These are phyloP conservation scores for Eulemur rubriventer DNA, from an alignment of 2,797 vertebrate genomes.

Conservation along the genomic window DNA sequence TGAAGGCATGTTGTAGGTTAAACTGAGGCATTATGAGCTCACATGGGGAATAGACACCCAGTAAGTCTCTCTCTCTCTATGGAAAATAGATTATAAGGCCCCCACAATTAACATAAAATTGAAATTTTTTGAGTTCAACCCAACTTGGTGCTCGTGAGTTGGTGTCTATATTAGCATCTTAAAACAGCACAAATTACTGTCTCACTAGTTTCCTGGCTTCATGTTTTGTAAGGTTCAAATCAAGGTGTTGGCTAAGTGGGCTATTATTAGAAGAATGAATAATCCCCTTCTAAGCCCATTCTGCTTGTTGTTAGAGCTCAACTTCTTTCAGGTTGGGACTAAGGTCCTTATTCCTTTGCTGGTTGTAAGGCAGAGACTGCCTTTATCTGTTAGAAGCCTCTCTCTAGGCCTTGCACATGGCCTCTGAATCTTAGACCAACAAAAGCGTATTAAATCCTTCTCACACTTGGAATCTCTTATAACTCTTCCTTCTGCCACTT, in stretches of 20 bases:
- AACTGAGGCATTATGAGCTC: neutral
- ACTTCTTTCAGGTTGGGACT: neutral
- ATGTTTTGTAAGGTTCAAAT: conserved; percentile 10
- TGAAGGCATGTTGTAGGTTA: neutral
- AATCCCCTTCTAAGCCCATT: neutral
- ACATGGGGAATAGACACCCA: neutral
- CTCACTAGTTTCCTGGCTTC: neutral
- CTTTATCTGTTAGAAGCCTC: neutral
- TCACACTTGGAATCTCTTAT: neutral
- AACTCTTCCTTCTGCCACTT: neutral
- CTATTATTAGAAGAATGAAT: neutral
- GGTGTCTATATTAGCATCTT: neutral
- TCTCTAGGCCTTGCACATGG: neutral
- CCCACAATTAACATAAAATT: neutral
- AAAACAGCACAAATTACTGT: conserved; percentile 5
- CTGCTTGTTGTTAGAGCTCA: neutral
- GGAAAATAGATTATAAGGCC: neutral
- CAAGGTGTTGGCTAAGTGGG: neutral
- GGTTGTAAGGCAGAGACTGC: neutral
- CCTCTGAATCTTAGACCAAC: neutral
- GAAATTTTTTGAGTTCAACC: neutral
- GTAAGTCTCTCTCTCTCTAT: neutral
- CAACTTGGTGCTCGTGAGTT: neutral
- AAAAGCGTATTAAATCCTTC: neutral
- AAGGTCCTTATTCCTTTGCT: neutral